Conservation (phyloP, 1,140 invertebrate species). For the Meloidogyne floridensis region DNA sequence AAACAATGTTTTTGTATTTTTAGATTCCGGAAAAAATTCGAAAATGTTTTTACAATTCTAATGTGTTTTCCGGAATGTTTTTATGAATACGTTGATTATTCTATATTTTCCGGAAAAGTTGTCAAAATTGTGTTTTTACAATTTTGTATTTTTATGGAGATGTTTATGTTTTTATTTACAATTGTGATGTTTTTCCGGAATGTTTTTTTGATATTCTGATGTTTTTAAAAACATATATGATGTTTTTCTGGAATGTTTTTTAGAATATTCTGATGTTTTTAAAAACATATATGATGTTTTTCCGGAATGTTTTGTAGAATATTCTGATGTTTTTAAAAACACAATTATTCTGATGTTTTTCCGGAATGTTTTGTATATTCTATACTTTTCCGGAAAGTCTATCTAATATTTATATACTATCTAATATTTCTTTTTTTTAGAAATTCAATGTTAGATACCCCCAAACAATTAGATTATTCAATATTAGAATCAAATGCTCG, state of each 20-base stretch:
- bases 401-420: background rate
- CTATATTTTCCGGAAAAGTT: background rate
- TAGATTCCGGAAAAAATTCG: too few relatives aligned
- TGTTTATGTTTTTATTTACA: too few relatives aligned
- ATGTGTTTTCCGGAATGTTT: too few relatives aligned
- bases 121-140: too few relatives aligned
- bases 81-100: background rate
- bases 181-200: background rate
- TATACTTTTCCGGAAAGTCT: background rate
- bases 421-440: conserved; percentile 30
- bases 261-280: background rate
- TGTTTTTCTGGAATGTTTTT: too few relatives aligned
- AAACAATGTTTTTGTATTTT: too few relatives aligned
- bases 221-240: too few relatives aligned
- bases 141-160: too few relatives aligned
- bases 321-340: background rate
- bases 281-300: too few relatives aligned
- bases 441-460: conserved; percentile 44
- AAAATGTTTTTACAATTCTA: too few relatives aligned
- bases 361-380: background rate
- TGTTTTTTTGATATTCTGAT: background rate
- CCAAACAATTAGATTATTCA: conserved; percentile 19
- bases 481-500: conserved; percentile 38
- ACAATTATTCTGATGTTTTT: too few relatives aligned
- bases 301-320: background rate